These are phyloP conservation scores for Acheta domesticus DNA, from an alignment of 2,888 invertebrate genomes.

Conservation along the genomic window DNA sequence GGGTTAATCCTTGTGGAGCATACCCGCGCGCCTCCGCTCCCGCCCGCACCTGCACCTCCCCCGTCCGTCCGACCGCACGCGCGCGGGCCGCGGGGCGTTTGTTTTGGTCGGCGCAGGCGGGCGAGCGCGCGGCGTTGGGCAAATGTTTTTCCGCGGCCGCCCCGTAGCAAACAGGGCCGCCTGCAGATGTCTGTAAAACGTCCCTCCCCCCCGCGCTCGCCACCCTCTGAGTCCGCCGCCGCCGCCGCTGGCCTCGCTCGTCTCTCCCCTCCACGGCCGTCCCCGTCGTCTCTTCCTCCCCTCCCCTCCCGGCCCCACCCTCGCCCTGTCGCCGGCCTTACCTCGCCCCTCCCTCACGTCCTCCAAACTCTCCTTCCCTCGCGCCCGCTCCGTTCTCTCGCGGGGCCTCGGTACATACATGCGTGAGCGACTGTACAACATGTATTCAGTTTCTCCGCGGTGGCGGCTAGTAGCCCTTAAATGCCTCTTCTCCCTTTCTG, in stretches of 20 bases:
- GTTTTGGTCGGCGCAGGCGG: neutral
- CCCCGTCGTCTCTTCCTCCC: constrained; percentile 35
- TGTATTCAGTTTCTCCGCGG: constrained; percentile 31
- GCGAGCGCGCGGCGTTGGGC: neutral
- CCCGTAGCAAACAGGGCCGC: constrained; percentile 2
- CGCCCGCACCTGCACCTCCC: neutral
- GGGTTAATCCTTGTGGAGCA: no score
- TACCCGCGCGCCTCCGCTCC: neutral
- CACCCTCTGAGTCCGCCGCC: neutral
- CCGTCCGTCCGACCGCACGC: neutral
- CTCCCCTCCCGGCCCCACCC: constrained; percentile 28
- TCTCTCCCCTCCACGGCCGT: constrained; percentile 33
- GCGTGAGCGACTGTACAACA: constrained; percentile 26
- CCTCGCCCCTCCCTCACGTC: constrained; percentile 19
- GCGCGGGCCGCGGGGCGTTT: neutral
- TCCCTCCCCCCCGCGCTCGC: neutral
- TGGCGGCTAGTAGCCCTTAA: constrained; percentile 23
- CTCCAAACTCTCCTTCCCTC: neutral
- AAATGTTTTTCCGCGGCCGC: constrained; percentile 22
- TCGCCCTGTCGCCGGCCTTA: constrained; percentile 23
- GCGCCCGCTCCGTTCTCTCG: neutral
- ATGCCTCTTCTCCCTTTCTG: constrained; percentile 21
- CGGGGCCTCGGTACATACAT: neutral
- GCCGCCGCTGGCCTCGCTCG: neutral
- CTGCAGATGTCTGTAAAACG: constrained; percentile 18